These are phyloP conservation scores for Aotus griseimembra DNA, from an alignment of 2,797 vertebrate genomes.

Conservation along the genomic window DNA sequence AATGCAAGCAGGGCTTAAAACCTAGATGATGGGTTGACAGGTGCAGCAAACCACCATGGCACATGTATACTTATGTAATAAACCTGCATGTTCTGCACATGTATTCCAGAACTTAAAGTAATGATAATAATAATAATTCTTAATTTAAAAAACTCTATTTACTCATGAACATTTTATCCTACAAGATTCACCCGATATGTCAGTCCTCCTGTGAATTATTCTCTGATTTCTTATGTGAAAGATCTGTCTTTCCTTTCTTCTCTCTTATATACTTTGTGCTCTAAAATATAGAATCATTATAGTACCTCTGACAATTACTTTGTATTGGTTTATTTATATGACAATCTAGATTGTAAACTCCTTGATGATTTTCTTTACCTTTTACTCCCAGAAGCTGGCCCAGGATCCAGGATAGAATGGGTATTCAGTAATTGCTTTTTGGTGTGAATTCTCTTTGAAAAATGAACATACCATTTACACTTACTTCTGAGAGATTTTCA, in stretches of 20 bases:
- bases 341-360: neutral
- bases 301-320: neutral
- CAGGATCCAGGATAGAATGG: no score
- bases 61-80: neutral
- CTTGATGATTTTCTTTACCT: neutral
- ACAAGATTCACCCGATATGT: neutral
- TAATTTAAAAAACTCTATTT: neutral
- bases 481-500: neutral
- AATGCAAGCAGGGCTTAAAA: neutral
- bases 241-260: neutral
- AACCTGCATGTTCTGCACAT: neutral
- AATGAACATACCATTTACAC: neutral
- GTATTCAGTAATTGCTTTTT: neutral
- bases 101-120: neutral
- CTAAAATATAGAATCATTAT: neutral
- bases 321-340: neutral
- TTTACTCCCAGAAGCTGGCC: neutral
- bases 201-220: neutral
- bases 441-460: neutral
- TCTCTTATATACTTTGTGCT: neutral
- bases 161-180: neutral
- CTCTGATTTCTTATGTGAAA: neutral
- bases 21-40: neutral
- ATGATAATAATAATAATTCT: neutral
- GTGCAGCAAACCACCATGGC: neutral